phyloP scores from a whole-genome alignment of 1,140 invertebrate genomes.

The Adoxophyes honmai region DNA sequence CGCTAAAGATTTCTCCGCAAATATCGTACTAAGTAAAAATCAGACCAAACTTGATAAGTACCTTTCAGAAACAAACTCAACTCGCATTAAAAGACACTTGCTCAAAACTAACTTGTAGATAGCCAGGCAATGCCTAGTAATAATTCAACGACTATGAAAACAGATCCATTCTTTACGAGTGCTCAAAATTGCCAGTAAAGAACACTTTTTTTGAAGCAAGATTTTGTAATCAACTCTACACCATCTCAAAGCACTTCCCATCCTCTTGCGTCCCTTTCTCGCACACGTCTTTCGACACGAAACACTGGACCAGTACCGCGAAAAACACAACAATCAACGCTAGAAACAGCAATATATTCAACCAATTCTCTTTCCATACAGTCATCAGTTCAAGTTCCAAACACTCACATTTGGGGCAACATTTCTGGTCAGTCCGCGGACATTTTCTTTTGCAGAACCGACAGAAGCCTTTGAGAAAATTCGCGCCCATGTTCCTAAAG shows the following conservation, averaged over 20 bases:
- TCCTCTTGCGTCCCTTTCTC: conserved; percentile 22
- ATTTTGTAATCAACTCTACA: no score
- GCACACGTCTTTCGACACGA: conserved; percentile 43
- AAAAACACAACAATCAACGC: conserved; percentile 52
- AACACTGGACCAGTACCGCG: conserved; percentile 48
- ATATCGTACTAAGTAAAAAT: no score
- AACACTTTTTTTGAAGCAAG: no score
- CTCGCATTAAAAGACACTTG: no score
- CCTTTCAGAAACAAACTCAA: no score
- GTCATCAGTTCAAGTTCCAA: conserved; percentile 47
- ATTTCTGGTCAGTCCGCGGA: conserved; percentile 48
- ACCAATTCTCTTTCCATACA: conserved; percentile 62
- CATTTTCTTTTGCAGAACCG: conserved; percentile 50
- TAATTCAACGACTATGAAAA: no score
- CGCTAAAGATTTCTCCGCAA: no score
- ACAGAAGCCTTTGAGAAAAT: conserved; percentile 44
- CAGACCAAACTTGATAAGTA: no score
- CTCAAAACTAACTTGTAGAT: no score
- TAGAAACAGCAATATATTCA: conserved; percentile 59
- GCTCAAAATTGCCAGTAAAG: no score
- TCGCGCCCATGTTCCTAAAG: conserved; percentile 41
- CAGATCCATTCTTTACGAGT: no score
- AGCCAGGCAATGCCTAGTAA: no score
- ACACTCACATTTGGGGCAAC: conserved; percentile 55
- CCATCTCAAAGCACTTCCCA: conserved; percentile 46